Percentiles rank a stretch among this genome's conserved stretches.
Evolutionary conservation across 2,888 invertebrate genomes (phyloP).

Genomic region (Calliphora vomitoria): DNA sequence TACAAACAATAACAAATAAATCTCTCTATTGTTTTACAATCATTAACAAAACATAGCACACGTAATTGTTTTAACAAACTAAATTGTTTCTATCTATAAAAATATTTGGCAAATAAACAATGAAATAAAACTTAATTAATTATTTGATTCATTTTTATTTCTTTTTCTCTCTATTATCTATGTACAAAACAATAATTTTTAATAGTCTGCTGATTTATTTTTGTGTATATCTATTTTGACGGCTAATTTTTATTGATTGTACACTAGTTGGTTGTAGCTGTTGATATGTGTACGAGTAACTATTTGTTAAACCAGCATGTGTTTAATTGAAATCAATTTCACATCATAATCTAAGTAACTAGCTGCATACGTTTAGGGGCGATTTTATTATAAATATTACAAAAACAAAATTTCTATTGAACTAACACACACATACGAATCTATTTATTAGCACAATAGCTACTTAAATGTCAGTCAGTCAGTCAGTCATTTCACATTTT

Average conservation of each 20-base stretch:
- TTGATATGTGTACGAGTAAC: neutral
- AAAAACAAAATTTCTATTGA: neutral
- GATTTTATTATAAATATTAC: neutral
- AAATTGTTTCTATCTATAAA: neutral
- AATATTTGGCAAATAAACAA: neutral
- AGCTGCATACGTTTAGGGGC: conserved; percentile 29
- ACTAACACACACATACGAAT: neutral
- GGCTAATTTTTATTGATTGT: neutral
- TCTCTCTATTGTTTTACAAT: neutral
- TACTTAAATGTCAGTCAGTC: conserved; percentile 43
- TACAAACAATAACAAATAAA: neutral
- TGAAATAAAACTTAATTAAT: neutral
- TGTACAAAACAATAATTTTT: neutral
- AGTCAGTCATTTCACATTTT: conserved; percentile 29
- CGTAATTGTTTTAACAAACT: conserved; percentile 2
- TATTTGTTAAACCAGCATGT: conserved; percentile 37
- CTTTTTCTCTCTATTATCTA: neutral
- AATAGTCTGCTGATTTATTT: too few species aligned
- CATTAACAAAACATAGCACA: neutral
- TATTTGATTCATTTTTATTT: conserved; percentile 11
- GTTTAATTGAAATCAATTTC: conserved; percentile 67
- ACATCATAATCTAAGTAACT: conserved; percentile 40
- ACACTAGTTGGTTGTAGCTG: neutral
- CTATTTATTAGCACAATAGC: neutral
- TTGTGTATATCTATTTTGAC: neutral